Evolutionary conservation across 1,140 invertebrate genomes (phyloP).

Genomic region (Aphelinus certus): DNA sequence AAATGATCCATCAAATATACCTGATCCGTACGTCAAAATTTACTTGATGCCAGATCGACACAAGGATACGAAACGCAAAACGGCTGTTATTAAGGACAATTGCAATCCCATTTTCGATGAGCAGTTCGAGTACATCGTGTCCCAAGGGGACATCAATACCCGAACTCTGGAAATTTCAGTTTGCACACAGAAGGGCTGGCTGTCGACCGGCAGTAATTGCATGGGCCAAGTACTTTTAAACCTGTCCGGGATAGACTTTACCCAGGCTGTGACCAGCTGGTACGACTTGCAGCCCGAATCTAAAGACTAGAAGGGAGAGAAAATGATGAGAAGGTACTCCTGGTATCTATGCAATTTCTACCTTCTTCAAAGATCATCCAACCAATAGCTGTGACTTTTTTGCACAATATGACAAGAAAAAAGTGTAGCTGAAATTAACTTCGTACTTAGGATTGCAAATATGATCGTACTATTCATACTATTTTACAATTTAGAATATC

Average conservation of each 20-base stretch:
- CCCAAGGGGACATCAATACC: slow-evolving; percentile 77
- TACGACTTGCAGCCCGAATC: slow-evolving; percentile 75
- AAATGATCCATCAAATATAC: slow-evolving; percentile 87
- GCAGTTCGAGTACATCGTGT: slow-evolving; percentile 86
- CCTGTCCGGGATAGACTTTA: slow-evolving; percentile 73
- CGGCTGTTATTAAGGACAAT: slow-evolving; percentile 85
- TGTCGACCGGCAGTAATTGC: slow-evolving; percentile 78
- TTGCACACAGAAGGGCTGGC: slow-evolving; percentile 83
- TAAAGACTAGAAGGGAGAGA: slow-evolving; percentile 57
- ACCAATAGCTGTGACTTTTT: too few species aligned
- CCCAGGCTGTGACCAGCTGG: slow-evolving; percentile 74
- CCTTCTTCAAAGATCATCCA: too few species aligned
- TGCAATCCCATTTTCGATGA: slow-evolving; percentile 93
- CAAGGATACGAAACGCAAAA: slow-evolving; percentile 91
- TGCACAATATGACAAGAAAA: too few species aligned
- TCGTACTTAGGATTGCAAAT: too few species aligned
- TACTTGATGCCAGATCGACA: slow-evolving; percentile 89
- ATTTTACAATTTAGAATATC: too few species aligned
- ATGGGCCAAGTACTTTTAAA: slow-evolving; percentile 81
- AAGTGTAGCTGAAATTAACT: too few species aligned
- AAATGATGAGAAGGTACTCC: slow-evolving; percentile 22
- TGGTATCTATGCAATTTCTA: background rate
- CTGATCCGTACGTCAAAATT: slow-evolving; percentile 94
- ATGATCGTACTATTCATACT: too few species aligned
- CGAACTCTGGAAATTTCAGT: slow-evolving; percentile 82